Evolutionary conservation across 2,888 invertebrate species (phyloP), one percentile per base, ranked within the genome.

Genomic region (Drosophila robusta): DNA sequence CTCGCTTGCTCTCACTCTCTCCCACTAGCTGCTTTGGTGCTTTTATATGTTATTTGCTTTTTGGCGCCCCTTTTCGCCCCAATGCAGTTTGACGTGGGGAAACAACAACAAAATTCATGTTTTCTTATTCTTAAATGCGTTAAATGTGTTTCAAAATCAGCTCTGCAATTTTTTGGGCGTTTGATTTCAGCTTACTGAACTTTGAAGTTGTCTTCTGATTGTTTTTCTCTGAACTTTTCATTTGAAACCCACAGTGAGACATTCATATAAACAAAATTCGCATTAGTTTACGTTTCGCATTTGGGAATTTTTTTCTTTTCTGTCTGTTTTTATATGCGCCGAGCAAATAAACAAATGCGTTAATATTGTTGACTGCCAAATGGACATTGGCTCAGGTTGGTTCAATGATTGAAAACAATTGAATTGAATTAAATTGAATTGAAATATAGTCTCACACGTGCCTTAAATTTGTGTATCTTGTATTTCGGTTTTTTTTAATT

Each of bases 331-430:
- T 65, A 36, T 71, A 66, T 60, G 55, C 71, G 42, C 36, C 41
- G 39, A 22, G 45, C 50, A 55, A 71, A 71, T 66, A 71, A 65
- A 70, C 65, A 70, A 70, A 70, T 22, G 38, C 49, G 34, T 49
- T 63, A 39, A 55, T 45, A 36, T 42, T 70, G 60, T 65, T 65
- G 64, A 65, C 24, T 50, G 38, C 11, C 47, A 45, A 65, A 66
- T 52, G 66, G 51, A 41, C 45, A 22, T 51, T 58, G 42, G 60
- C 29, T 52, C 64, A 39, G 65, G 56, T 56, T 66, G 65, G 44
- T 47, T 60, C 34, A 45, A 54, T 61, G 64, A 65, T 71, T 58
- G 50, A 70, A 52, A 34, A 11, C 49, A 60, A 52, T 67, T 51
- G 67, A 68, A 54, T 61, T 41, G 26, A 57, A 50, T 60, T 46